These are phyloP conservation scores for Nesospiza acunhae DNA, from an alignment of 2,113 vertebrate genomes.

Conservation along the genomic window DNA sequence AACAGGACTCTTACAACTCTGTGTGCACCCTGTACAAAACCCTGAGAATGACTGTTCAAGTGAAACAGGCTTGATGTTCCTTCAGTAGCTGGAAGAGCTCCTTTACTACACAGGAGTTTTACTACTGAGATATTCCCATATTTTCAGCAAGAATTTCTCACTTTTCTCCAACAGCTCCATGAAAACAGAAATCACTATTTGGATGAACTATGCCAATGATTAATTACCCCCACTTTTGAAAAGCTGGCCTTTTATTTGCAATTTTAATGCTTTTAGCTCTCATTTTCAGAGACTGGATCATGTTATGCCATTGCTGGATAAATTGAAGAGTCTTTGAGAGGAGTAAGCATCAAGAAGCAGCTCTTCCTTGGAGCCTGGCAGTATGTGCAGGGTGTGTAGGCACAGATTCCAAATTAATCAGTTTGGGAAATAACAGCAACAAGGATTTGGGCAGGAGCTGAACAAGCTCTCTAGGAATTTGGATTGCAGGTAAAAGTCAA, in stretches of 20 bases:
- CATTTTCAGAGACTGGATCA: neutral
- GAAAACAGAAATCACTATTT: neutral
- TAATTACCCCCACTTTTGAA: neutral
- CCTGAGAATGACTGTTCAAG: neutral
- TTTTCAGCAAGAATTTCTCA: neutral
- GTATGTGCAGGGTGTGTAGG: neutral
- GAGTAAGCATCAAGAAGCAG: neutral
- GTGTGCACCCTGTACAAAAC: neutral
- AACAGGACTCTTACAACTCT: neutral
- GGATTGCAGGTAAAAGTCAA: neutral
- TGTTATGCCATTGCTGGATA: neutral
- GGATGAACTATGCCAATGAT: neutral
- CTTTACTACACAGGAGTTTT: neutral
- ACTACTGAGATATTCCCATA: neutral
- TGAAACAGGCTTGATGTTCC: neutral
- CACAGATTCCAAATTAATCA: neutral
- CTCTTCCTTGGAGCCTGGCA: neutral
- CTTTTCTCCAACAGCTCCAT: neutral
- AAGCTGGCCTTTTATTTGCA: neutral
- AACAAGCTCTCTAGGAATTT: neutral
- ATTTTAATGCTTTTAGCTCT: neutral
- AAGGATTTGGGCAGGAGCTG: neutral
- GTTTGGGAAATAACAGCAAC: neutral
- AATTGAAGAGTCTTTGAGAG: neutral
- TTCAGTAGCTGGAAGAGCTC: neutral